phyloP scores from a whole-genome alignment of 2,888 invertebrate genomes.

The Protodeltote pygarga region DNA sequence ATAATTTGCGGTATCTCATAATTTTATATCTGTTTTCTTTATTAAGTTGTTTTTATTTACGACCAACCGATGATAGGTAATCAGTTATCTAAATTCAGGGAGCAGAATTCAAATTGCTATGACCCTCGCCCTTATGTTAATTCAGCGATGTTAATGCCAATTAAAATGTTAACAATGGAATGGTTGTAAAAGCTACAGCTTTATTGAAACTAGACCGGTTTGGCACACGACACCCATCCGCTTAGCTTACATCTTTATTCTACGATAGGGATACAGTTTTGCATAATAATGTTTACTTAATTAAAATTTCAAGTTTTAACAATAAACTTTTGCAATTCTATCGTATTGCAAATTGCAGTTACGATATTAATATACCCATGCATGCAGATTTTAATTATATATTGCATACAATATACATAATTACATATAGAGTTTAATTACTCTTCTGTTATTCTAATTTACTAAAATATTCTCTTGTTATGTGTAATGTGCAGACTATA shows the following conservation, averaged over 20 bases:
- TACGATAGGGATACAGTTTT: constrained; percentile 40
- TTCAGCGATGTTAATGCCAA: constrained; percentile 69
- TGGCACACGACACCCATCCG: constrained; percentile 62
- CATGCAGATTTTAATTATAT: constrained; percentile 20
- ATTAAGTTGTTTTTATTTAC: constrained; percentile 35
- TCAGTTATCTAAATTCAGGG: constrained; percentile 50
- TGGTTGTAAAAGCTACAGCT: constrained; percentile 60
- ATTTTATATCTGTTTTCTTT: too few relatives aligned
- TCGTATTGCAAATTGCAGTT: constrained; percentile 4
- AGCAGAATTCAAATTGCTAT: constrained; percentile 47
- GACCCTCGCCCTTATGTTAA: constrained; percentile 70
- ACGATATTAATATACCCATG: constrained; percentile 11
- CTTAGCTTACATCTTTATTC: constrained; percentile 53
- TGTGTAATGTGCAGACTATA: constrained; percentile 1
- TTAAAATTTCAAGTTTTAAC: constrained; percentile 43
- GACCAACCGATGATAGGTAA: too few relatives aligned
- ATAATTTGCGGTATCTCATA: too few relatives aligned
- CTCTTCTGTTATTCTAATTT: constrained; percentile 15
- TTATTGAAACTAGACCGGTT: constrained; percentile 76
- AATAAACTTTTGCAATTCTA: constrained; percentile 23
- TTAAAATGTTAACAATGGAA: constrained; percentile 82
- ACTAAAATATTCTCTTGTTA: constrained; percentile 17
- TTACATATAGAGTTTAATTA: constrained; percentile 3
- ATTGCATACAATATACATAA: constrained; percentile 12
- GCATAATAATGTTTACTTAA: constrained; percentile 54